phyloP scores from a whole-genome alignment of 1,140 invertebrate species.

The Drosophila littoralis region DNA sequence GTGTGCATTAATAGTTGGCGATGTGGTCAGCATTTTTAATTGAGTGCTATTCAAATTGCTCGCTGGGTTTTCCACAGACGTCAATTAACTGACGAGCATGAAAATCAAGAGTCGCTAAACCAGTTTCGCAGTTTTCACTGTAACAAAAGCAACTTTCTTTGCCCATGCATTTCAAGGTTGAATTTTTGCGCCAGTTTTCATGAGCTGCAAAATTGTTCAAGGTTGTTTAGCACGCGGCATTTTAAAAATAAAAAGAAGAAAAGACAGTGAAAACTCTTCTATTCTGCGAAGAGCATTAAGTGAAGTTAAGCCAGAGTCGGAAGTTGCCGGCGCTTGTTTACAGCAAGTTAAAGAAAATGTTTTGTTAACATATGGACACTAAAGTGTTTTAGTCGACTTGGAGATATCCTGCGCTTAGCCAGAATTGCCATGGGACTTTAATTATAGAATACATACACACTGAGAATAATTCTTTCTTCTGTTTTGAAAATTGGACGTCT shows the following conservation, averaged over 20 bases:
- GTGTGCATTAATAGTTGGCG: constrained; percentile 5
- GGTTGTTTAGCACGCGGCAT: constrained; percentile 1
- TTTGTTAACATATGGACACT: too few relatives aligned
- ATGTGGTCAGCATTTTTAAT: constrained; percentile 33
- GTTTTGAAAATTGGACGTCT: too few relatives aligned
- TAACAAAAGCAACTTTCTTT: constrained; percentile 46
- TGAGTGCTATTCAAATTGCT: constrained; percentile 38
- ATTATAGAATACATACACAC: too few relatives aligned
- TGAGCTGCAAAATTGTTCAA: constrained; percentile 28
- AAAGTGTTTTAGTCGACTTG: too few relatives aligned
- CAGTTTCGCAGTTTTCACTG: constrained; percentile 46
- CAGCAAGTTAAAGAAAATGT: too few relatives aligned
- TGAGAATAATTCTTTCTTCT: too few relatives aligned
- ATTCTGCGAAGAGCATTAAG: not conserved
- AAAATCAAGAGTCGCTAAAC: constrained; percentile 38
- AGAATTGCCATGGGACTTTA: too few relatives aligned
- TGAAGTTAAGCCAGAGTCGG: not conserved
- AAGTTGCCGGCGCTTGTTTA: not conserved
- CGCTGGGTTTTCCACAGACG: constrained; percentile 33
- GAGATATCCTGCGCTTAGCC: too few relatives aligned
- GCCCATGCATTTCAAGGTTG: constrained; percentile 44
- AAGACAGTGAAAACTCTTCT: not conserved
- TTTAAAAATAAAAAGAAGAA: not conserved
- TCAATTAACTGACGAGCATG: constrained; percentile 21
- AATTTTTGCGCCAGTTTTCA: constrained; percentile 36